phyloP scores from a whole-genome alignment of 2,888 invertebrate genomes.

The Eristalis intricaria region DNA sequence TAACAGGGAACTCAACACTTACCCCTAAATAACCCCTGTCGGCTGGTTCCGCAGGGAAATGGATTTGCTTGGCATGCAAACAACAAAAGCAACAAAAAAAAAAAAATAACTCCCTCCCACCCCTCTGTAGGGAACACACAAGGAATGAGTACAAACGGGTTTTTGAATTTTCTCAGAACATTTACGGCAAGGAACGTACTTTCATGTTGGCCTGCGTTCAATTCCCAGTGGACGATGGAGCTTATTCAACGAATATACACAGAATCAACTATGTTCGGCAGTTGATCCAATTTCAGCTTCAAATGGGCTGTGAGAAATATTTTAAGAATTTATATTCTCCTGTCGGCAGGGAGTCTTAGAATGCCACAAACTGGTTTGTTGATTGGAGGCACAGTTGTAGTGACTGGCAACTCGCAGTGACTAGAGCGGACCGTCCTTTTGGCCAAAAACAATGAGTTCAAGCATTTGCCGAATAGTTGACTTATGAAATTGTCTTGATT shows the following conservation, averaged over 20 bases:
- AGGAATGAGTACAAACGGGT: not conserved
- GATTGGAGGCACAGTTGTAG: not conserved
- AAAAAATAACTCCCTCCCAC: not conserved
- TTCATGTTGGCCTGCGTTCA: not conserved
- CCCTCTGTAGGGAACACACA: not conserved
- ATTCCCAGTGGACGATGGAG: not conserved
- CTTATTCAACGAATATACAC: not conserved
- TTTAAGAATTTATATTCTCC: not conserved
- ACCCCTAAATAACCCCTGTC: not conserved
- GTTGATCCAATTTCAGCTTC: not conserved
- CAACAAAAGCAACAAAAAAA: not conserved
- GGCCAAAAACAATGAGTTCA: not conserved
- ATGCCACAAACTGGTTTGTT: not conserved
- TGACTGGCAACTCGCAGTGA: no score
- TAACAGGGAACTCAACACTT: not conserved
- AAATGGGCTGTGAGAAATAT: slow-evolving; percentile 1
- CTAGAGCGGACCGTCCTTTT: not conserved
- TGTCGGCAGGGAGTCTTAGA: not conserved
- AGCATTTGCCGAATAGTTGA: not conserved
- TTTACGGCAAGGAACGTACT: not conserved
- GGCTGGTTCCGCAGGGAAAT: not conserved
- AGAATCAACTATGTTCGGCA: not conserved
- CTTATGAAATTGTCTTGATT: no score
- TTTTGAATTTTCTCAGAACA: not conserved
- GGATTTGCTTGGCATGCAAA: not conserved